phyloP scores from a whole-genome alignment of 2,888 invertebrate genomes.

The Odontocolon sp. region DNA sequence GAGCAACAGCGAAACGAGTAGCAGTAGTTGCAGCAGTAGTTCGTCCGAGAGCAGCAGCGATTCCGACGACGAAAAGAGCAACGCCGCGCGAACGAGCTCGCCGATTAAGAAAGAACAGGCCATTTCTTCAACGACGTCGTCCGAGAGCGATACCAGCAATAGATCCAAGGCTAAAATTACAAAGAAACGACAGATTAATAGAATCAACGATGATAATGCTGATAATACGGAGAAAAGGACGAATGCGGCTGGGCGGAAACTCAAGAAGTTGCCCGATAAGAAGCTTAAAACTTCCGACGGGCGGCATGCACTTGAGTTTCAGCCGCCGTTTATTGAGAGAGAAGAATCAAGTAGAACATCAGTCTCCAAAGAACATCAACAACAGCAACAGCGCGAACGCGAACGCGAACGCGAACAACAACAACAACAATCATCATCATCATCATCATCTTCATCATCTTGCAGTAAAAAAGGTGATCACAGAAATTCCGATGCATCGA shows the following conservation, averaged over 20 bases:
- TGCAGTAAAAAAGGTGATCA: constrained; percentile 39
- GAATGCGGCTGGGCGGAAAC: constrained; percentile 79
- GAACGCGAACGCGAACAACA: constrained; percentile 44
- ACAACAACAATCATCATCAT: constrained; percentile 42
- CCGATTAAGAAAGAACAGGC: constrained; percentile 71
- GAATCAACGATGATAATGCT: constrained; percentile 37
- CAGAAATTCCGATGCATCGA: constrained; percentile 53
- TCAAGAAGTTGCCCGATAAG: constrained; percentile 88
- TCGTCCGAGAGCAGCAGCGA: constrained; percentile 79
- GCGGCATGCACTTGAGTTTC: constrained; percentile 87
- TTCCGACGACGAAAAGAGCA: constrained; percentile 75
- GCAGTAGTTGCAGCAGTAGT: constrained; percentile 80
- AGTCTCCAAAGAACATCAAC: constrained; percentile 73
- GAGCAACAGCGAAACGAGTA: constrained; percentile 84
- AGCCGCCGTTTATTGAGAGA: constrained; percentile 89
- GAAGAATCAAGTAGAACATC: constrained; percentile 84
- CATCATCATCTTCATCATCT: too few species aligned
- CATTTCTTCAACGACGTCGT: constrained; percentile 74
- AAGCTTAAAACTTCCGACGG: constrained; percentile 93
- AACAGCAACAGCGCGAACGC: constrained; percentile 37
- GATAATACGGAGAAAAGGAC: constrained; percentile 69
- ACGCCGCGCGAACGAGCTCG: constrained; percentile 57
- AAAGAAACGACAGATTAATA: constrained; percentile 60
- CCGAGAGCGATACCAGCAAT: constrained; percentile 75
- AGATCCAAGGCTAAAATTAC: constrained; percentile 65